Conservation (phyloP, 1,140 invertebrate species). For the Caerostris extrusa region DNA sequence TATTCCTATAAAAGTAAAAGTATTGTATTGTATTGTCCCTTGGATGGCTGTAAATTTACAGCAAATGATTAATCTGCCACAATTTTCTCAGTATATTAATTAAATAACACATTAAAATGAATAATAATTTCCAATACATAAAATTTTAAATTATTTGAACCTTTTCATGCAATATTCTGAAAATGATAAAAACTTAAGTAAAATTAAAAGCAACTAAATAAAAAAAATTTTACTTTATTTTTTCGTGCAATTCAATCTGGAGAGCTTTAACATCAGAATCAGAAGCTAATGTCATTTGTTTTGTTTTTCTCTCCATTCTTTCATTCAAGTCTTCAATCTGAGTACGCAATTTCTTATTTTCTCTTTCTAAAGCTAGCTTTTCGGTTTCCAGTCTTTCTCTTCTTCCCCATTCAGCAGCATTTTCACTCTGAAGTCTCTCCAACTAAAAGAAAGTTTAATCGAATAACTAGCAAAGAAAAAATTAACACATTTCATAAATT, state of each 20-base stretch:
- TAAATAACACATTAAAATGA: no score
- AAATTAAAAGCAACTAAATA: neutral
- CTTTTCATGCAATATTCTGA: no score
- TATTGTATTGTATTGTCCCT: no score
- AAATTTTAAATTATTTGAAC: no score
- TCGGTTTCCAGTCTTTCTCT: conserved; percentile 94
- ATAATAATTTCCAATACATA: no score
- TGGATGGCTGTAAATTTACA: no score
- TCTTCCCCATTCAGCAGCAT: conserved; percentile 95
- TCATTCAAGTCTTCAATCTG: conserved; percentile 93
- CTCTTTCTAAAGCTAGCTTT: conserved; percentile 91
- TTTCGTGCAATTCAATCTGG: conserved; percentile 88
- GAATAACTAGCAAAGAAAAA: conserved; percentile 74
- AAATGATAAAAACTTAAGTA: no score
- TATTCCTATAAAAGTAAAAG: no score
- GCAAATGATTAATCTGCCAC: no score
- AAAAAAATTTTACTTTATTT: conserved; percentile 85
- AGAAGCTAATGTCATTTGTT: conserved; percentile 81
- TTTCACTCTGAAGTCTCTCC: conserved; percentile 93
- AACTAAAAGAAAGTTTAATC: conserved; percentile 83
- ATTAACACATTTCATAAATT: no score
- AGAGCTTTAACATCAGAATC: conserved; percentile 86
- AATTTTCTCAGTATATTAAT: no score
- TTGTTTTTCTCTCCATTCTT: conserved; percentile 84
- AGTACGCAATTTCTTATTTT: conserved; percentile 92